Evolutionary conservation across 2,888 invertebrate genomes (phyloP), one percentile per base, ranked within the genome.

Genomic region (Liopterus haemorrhoidalis): DNA sequence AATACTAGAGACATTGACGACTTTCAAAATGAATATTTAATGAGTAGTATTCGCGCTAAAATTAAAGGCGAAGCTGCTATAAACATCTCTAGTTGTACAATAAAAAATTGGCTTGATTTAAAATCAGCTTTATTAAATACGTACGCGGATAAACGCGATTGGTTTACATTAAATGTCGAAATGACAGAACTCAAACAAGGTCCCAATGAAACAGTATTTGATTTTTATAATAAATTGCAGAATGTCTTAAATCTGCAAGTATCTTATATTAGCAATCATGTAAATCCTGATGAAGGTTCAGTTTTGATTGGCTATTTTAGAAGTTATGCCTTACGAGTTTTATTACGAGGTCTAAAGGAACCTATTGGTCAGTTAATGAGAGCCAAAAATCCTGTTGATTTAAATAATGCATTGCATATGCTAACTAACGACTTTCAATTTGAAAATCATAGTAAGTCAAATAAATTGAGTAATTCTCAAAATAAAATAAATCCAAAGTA

Each of bases 201-300:
- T 19, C n/a, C n/a, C n/a, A 52, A 52, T 38, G 47, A 48, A 45
- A 40, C 46, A 2, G 30, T 41, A 8, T 49, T 48, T 28, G 48
- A 48, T 11, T 50, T 52, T 38, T 49, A 18, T 22, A 31, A 49
- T 39, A 37, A 31, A 35, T 45, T 41, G 18, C 44, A 49, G 24
- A 32, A 44, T 15, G n/a, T 49, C 9, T 27, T 47, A 31, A 48
- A 48, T 39, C 28, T 44, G 18, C 35, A 46, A 25, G 20, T 28
- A 18, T 16, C 41, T 9, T 42, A 46, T 25, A 4, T 41, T 15
- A 32, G 14, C 5, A 30, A 16, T 9, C 19, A 44, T 15, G n/a
- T n/a, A 2, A 21, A 5, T 9, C 18, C 5, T 14, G 15, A 28
- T 2, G 38, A 44, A 38, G 31, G 16, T 20, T 5, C 4, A 16